These are phyloP conservation scores for Brachionus rotundiformis DNA, from an alignment of 1,140 invertebrate genomes.

Conservation along the genomic window DNA sequence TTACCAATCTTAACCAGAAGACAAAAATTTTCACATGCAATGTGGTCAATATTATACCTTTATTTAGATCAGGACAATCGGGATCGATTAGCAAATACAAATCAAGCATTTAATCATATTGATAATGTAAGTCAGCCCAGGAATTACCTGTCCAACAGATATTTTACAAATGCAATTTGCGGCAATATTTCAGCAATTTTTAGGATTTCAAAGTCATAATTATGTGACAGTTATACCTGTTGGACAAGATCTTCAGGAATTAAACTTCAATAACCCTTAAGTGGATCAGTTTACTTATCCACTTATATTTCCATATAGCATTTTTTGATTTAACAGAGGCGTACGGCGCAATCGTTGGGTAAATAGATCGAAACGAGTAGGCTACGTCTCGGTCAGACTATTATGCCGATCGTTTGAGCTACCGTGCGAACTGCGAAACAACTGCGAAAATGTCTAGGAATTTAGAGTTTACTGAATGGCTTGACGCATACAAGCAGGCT, in stretches of 20 bases:
- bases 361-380: background rate
- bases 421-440: background rate
- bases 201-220: background rate
- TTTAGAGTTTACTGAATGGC: slow-evolving; percentile 56
- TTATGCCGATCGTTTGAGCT: background rate
- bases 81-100: background rate
- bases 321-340: background rate
- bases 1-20: background rate
- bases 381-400: background rate
- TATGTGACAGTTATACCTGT: background rate
- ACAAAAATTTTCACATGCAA: slow-evolving; percentile 11
- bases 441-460: slow-evolving; percentile 58
- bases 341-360: background rate
- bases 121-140: background rate
- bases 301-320: background rate
- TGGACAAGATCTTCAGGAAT: background rate
- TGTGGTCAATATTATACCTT: background rate
- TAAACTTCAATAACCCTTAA: background rate
- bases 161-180: background rate
- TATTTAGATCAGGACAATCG: background rate
- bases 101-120: background rate
- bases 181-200: background rate
- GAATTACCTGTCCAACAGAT: background rate
- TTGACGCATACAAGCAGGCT: slow-evolving; percentile 59
- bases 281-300: background rate